Evolutionary conservation across 2,797 vertebrate species (phyloP).

Genomic region (Coccyzus lansbergi): DNA sequence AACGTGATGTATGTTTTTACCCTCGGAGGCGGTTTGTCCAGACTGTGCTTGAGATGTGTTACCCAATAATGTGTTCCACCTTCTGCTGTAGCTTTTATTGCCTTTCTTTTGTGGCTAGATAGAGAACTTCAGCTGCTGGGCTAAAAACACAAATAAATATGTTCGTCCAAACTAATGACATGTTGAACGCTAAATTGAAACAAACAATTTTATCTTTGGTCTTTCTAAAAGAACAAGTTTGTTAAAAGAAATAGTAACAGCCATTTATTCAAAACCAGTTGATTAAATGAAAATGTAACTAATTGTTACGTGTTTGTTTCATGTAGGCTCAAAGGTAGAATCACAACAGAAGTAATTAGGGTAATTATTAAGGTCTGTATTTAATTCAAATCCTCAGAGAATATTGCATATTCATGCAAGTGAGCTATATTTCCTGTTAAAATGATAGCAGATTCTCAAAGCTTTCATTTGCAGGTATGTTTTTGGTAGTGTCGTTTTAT

Average conservation of each 20-base stretch:
- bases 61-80: slow-evolving; percentile 57
- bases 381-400: slow-evolving; percentile 69
- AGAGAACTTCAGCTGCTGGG: slow-evolving; percentile 30
- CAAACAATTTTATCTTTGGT: slow-evolving; percentile 52
- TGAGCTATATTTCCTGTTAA: slow-evolving; percentile 31
- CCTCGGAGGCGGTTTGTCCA: slow-evolving; percentile 51
- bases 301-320: slow-evolving; percentile 73
- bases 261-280: slow-evolving; percentile 54
- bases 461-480: slow-evolving; percentile 53
- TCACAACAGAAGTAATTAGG: slow-evolving; percentile 73
- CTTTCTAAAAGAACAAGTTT: slow-evolving; percentile 52
- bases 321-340: slow-evolving; percentile 72
- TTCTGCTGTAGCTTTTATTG: slow-evolving; percentile 57
- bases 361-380: slow-evolving; percentile 73
- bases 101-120: not conserved
- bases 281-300: slow-evolving; percentile 61
- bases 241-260: slow-evolving; percentile 45
- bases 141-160: slow-evolving; percentile 41
- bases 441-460: slow-evolving; percentile 17
- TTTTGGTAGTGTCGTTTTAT: slow-evolving; percentile 59
- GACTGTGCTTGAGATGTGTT: slow-evolving; percentile 55
- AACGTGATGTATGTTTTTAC: slow-evolving; percentile 57
- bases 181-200: slow-evolving; percentile 45
- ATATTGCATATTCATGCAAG: slow-evolving; percentile 59
- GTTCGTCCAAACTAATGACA: slow-evolving; percentile 27